Base-by-base conservation (phyloP, 2,113 vertebrate genomes). In the Megaceryle torquata region DNA sequence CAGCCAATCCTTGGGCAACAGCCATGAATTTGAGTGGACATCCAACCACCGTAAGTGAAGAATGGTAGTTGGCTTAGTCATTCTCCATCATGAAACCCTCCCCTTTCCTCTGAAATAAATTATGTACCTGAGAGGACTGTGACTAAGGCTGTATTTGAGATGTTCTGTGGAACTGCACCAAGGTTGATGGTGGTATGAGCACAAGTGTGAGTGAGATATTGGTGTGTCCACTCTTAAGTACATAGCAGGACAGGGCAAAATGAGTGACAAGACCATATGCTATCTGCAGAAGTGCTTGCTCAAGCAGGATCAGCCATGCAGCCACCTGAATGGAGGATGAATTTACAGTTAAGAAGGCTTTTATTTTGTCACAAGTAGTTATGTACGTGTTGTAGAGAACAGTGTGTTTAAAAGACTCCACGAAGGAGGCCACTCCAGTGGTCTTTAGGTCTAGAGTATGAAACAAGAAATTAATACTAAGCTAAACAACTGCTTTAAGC, bases 121-220 rank as follows among this genome's bases (percentile, higher is more conserved):
- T 0, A 54, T 25, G 13, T 68, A 14, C 26, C 17, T 50, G 39
- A 37, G 48, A 72, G 29, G 26, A 28, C 37, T 9, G 4, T 80
- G 26, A 37, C 33, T 3, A 7, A 3, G 79, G 31, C 50, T 16
- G 5, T 1, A 4, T 67, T 89, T 94, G 51, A 86, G 43, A 48
- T 56, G 79, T 82, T 13, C 13, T 31, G n/a, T 75, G 67, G 33
- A 35, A 61, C 60, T 61, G 41, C 20, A 20, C 22, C 19, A 11
- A 29, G 13, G 50, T 22, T 65, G 20, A 4, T 26, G 14, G 6
- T 74, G 60, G 46, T 61, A 8, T 60, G 18, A 77, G 22, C 22
- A 31, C 0, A 0, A 51, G 11, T 50, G 8, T 65, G 13, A 68
- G 37, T 59, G 71, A 54, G 28, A 22, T 70, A 17, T 24, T 48